Percentiles rank a stretch among this genome's conserved stretches.
phyloP scores from a whole-genome alignment of 2,797 vertebrate species.

The Labroides dimidiatus region DNA sequence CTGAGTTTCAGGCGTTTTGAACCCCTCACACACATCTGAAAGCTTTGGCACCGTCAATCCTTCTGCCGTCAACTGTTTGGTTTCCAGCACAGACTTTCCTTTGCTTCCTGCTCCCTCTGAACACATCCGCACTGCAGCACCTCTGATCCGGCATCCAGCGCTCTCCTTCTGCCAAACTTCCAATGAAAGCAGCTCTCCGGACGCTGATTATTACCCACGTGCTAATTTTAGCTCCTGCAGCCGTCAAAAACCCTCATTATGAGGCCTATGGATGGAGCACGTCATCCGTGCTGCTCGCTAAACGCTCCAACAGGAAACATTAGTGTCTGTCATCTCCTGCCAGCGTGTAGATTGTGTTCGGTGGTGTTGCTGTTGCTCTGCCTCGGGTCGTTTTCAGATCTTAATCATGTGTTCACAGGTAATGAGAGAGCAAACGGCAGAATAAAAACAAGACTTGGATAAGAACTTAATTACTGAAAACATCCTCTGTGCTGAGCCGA shows the following conservation, averaged over 20 bases:
- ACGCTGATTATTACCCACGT: conserved; percentile 70
- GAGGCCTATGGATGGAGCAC: conserved; percentile 42
- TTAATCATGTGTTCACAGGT: conserved; percentile 53
- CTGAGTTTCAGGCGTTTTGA: conserved; percentile 37
- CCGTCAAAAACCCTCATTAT: conserved; percentile 60
- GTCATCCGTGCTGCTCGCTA: conserved; percentile 42
- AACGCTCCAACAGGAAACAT: conserved; percentile 45
- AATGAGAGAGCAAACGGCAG: conserved; percentile 50
- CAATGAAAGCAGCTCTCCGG: conserved; percentile 62
- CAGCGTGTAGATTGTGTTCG: conserved; percentile 50
- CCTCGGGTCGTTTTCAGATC: conserved; percentile 43
- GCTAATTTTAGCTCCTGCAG: conserved; percentile 74
- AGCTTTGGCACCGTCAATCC: conserved; percentile 40
- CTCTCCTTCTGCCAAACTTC: conserved; percentile 61
- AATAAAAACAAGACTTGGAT: conserved; percentile 48
- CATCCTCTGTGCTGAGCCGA: conserved; percentile 11
- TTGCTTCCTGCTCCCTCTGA: conserved; percentile 35
- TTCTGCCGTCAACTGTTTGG: conserved; percentile 47
- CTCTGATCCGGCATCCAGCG: conserved; percentile 53
- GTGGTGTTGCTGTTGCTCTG: conserved; percentile 33
- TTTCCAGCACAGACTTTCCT: conserved; percentile 61
- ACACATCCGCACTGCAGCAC: conserved; percentile 47
- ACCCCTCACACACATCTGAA: conserved; percentile 32
- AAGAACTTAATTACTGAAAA: conserved; percentile 38
- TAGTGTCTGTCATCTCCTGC: conserved; percentile 47